Percentiles rank a stretch among this genome's conserved stretches.
phyloP scores from a whole-genome alignment of 2,888 invertebrate species.

The Icerya purchasi region DNA sequence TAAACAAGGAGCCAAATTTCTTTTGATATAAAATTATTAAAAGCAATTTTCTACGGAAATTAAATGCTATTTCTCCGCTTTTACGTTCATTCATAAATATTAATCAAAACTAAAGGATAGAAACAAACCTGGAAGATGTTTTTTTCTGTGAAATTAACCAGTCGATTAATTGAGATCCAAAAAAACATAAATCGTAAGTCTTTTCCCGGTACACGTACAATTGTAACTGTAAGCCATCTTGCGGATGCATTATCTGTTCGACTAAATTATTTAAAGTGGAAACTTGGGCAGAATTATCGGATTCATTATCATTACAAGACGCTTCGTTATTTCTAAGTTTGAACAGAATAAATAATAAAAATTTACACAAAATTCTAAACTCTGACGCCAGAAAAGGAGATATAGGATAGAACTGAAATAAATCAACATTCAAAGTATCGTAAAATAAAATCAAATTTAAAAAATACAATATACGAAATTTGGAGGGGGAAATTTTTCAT shows the following conservation, averaged over 20 bases:
- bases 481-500: too few species aligned
- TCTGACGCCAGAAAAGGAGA: too few species aligned
- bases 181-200: conserved; percentile 27
- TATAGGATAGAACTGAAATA: too few species aligned
- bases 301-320: neutral
- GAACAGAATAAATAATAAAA: neutral
- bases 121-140: conserved; percentile 43
- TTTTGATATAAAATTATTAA: too few species aligned
- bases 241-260: conserved; percentile 14
- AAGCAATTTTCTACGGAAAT: too few species aligned
- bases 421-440: too few species aligned
- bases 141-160: conserved; percentile 62
- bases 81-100: too few species aligned
- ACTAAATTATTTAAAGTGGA: conserved; percentile 14
- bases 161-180: conserved; percentile 58
- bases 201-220: conserved; percentile 9
- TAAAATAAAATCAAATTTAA: too few species aligned
- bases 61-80: too few species aligned
- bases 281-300: neutral
- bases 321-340: neutral
- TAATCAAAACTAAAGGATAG: too few species aligned
- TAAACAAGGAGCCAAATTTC: too few species aligned
- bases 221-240: conserved; percentile 13
- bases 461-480: too few species aligned
- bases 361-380: neutral